Evolutionary conservation across 1,140 invertebrate species (phyloP).

Genomic region (Oncopodura yosiiana): DNA sequence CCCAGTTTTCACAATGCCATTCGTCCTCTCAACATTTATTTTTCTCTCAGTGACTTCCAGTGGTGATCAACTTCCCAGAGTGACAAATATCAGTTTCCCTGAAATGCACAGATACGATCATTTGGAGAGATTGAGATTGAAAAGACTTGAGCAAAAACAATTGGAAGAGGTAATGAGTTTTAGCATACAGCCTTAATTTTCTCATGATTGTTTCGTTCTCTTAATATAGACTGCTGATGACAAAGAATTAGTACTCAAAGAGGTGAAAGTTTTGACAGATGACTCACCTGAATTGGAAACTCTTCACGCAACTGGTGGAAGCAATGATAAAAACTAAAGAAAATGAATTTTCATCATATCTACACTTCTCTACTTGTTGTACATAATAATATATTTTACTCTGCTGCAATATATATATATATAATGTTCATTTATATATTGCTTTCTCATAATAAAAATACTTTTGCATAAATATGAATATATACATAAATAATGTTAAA

Average conservation of each 20-base stretch:
- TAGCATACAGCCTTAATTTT: background rate
- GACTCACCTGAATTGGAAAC: background rate
- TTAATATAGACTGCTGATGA: slow-evolving; percentile 14
- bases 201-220: background rate
- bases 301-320: too few species aligned
- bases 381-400: too few species aligned
- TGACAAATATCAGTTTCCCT: slow-evolving; percentile 37
- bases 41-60: slow-evolving; percentile 39
- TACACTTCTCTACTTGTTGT: too few species aligned
- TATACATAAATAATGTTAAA: too few species aligned
- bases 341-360: too few species aligned
- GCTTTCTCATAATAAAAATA: too few species aligned
- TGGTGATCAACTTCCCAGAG: slow-evolving; percentile 30
- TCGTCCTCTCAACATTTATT: slow-evolving; percentile 39
- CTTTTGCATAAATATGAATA: too few species aligned
- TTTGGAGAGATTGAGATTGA: background rate
- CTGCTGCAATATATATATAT: too few species aligned
- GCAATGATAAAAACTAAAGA: too few species aligned
- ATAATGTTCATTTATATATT: too few species aligned
- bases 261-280: slow-evolving; percentile 20
- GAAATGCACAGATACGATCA: slow-evolving; percentile 39
- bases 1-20: slow-evolving; percentile 41
- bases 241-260: slow-evolving; percentile 23
- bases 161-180: slow-evolving; percentile 4
- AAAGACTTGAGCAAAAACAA: background rate